Percentiles rank a stretch among this genome's conserved stretches.
These are phyloP conservation scores for Perca schrenkii DNA, from an alignment of 2,113 vertebrate genomes.

Conservation along the genomic window DNA sequence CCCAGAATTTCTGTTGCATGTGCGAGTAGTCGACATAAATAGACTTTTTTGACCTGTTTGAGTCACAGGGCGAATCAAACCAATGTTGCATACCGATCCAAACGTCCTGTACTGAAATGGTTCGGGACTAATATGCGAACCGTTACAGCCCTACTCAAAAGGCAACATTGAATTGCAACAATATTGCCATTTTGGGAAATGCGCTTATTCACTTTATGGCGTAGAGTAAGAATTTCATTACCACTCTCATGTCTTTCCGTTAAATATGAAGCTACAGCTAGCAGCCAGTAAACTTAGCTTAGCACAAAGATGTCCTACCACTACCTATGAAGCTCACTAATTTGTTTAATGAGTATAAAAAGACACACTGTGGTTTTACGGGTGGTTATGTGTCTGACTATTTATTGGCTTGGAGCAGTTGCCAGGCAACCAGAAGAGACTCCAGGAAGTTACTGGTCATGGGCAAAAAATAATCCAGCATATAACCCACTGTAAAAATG, in stretches of 20 bases:
- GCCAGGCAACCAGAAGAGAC: not conserved
- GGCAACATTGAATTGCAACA: not conserved
- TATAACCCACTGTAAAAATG: not conserved
- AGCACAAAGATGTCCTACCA: not conserved
- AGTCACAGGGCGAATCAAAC: too few species aligned
- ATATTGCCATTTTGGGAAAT: not conserved
- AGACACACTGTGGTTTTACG: not conserved
- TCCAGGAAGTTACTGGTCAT: not conserved
- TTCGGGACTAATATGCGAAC: too few species aligned
- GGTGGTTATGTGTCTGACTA: not conserved
- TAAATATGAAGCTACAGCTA: not conserved
- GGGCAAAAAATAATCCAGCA: not conserved
- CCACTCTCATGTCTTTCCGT: not conserved
- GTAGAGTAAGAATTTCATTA: not conserved
- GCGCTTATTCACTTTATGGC: not conserved
- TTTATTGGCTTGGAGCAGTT: not conserved
- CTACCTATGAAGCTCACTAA: not conserved
- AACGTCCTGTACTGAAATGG: too few species aligned
- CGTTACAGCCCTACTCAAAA: too few species aligned
- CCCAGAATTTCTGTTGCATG: too few species aligned
- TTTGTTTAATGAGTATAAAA: not conserved
- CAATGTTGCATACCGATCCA: too few species aligned
- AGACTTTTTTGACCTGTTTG: too few species aligned
- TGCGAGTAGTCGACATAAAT: too few species aligned
- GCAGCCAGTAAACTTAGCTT: not conserved